A percentile compares a stretch with the other conserved stretches of the same genome.
Conservation (phyloP, 2,797 vertebrate genomes). For the Macropodus opercularis region DNA sequence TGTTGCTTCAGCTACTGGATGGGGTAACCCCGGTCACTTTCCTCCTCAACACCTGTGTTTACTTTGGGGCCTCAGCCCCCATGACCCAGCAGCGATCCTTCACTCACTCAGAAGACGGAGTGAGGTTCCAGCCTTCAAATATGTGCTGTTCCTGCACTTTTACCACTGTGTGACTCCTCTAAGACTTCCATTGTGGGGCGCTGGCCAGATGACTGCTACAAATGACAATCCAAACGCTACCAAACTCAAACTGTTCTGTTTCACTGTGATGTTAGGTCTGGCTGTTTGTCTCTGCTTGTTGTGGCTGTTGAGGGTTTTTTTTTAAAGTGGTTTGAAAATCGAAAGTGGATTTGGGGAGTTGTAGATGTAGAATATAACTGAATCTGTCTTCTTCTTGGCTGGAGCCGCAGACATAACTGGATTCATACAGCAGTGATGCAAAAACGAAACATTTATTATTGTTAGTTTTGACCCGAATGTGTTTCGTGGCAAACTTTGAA, state of each 20-base stretch:
- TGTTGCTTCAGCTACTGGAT: constrained; percentile 78
- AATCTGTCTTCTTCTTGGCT: constrained; percentile 38
- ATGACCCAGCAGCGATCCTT: constrained; percentile 76
- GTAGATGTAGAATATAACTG: constrained; percentile 47
- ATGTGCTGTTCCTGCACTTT: constrained; percentile 79
- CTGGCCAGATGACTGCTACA: constrained; percentile 61
- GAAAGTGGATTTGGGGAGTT: constrained; percentile 43
- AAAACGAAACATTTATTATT: constrained; percentile 39
- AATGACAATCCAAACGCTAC: constrained; percentile 69
- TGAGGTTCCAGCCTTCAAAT: constrained; percentile 78
- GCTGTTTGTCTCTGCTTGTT: constrained; percentile 46
- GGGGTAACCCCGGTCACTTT: constrained; percentile 71
- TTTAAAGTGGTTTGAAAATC: constrained; percentile 24
- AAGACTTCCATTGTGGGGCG: constrained; percentile 75
- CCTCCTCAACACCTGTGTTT: constrained; percentile 88
- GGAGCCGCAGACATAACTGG: constrained; percentile 15
- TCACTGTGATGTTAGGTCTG: constrained; percentile 54
- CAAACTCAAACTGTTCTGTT: constrained; percentile 65
- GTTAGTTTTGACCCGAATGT: constrained; percentile 20
- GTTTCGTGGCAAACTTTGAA: constrained; percentile 25
- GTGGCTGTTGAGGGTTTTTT: constrained; percentile 27
- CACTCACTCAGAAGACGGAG: constrained; percentile 77
- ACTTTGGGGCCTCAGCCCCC: constrained; percentile 83
- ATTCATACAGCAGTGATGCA: constrained; percentile 11
- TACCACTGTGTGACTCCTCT: constrained; percentile 72